Evolutionary conservation across 2,888 invertebrate genomes (phyloP).

Genomic region (Lithophane socia): DNA sequence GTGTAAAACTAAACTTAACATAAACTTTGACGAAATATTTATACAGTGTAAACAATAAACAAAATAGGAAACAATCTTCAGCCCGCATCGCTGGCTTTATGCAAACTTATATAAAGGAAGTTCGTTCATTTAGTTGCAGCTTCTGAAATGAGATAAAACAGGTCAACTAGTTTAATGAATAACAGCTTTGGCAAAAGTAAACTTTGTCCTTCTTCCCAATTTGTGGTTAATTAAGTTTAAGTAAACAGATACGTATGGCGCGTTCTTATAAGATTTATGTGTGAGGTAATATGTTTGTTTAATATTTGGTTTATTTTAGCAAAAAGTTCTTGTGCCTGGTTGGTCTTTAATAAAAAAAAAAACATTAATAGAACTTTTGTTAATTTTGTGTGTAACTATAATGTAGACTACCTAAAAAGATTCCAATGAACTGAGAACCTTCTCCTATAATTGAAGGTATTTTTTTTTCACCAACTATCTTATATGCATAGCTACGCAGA

Average conservation of each 20-base stretch:
- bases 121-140: conserved; percentile 75
- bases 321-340: not conserved
- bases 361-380: no score
- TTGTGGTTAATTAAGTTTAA: conserved; percentile 77
- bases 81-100: conserved; percentile 72
- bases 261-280: conserved; percentile 41
- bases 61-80: conserved; percentile 65
- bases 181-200: conserved; percentile 77
- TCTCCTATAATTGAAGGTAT: no score
- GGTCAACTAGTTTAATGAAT: conserved; percentile 84
- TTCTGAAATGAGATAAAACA: conserved; percentile 83
- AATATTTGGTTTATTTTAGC: not conserved
- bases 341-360: no score
- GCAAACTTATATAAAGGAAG: conserved; percentile 78
- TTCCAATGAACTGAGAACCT: no score
- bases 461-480: no score
- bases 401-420: no score
- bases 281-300: conserved; percentile 10
- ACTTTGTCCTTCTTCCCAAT: conserved; percentile 73
- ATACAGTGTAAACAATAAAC: conserved; percentile 63
- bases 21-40: conserved; percentile 36
- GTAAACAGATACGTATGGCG: conserved; percentile 48
- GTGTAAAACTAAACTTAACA: not conserved
- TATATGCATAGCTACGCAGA: no score
- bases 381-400: not conserved